Percentiles rank a stretch among this genome's conserved stretches.
Conservation (phyloP, 2,888 invertebrate genomes). For the Cryptocheilus praepositus region DNA sequence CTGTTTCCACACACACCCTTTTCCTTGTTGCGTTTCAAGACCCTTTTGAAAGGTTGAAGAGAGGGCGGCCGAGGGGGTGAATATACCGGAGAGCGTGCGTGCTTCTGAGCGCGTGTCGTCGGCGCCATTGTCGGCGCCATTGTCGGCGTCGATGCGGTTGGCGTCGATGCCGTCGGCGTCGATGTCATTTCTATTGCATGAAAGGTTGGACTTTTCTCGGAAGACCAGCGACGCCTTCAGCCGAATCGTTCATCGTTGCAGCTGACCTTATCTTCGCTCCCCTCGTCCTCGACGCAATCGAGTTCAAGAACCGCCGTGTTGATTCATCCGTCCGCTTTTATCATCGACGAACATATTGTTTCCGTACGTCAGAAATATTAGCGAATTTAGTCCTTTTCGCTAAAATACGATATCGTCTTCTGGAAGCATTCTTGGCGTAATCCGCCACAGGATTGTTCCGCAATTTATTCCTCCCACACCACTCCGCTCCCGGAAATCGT, state of each 20-base stretch:
- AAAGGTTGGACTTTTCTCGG: slow-evolving; percentile 14
- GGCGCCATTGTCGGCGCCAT: slow-evolving; percentile 16
- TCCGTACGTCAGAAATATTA: too few species aligned
- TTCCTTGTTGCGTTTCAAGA: slow-evolving; percentile 48
- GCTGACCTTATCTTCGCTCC: too few species aligned
- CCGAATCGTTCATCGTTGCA: too few species aligned
- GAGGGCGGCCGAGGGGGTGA: slow-evolving; percentile 40
- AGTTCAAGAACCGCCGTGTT: not conserved
- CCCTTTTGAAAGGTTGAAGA: slow-evolving; percentile 47
- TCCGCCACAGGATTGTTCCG: too few species aligned
- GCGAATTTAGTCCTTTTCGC: too few species aligned
- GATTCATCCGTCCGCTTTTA: too few species aligned
- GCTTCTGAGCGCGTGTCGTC: slow-evolving; percentile 28
- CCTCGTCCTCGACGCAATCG: not conserved
- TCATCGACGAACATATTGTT: too few species aligned
- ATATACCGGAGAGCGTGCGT: slow-evolving; percentile 34
- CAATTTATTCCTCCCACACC: too few species aligned
- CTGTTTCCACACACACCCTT: slow-evolving; percentile 10
- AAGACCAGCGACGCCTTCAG: not conserved
- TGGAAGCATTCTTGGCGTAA: too few species aligned
- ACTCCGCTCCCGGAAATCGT: too few species aligned
- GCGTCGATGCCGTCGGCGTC: slow-evolving; percentile 17
- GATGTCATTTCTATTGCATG: slow-evolving; percentile 38
- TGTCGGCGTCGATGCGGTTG: slow-evolving; percentile 14
- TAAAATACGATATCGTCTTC: too few species aligned